phyloP scores from a whole-genome alignment of 2,888 invertebrate genomes.

The Lepeophtheirus nordmannii region DNA sequence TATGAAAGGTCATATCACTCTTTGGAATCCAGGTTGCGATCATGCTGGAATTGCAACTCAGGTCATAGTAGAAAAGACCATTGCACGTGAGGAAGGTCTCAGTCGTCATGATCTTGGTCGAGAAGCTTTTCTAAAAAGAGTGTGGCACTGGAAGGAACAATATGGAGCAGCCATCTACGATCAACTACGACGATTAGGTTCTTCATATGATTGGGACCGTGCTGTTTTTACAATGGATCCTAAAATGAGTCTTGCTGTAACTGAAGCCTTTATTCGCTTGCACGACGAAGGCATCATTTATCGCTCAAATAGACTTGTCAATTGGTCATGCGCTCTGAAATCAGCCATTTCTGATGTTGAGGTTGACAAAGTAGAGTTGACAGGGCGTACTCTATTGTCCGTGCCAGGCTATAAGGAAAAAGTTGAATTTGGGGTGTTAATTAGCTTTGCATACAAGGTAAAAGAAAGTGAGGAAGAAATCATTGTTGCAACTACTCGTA shows the following conservation, averaged over 20 bases:
- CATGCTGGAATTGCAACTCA: slow-evolving; percentile 99
- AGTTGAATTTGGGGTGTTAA: slow-evolving; percentile 81
- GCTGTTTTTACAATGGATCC: slow-evolving; percentile 94
- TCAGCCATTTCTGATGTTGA: slow-evolving; percentile 99
- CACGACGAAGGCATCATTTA: slow-evolving; percentile 65
- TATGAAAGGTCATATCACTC: slow-evolving; percentile 77
- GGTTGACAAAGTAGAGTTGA: slow-evolving; percentile 77
- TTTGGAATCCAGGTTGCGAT: slow-evolving; percentile 97
- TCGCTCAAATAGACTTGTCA: slow-evolving; percentile 80
- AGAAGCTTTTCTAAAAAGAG: slow-evolving; percentile 73
- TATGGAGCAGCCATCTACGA: slow-evolving; percentile 57
- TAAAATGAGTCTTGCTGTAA: slow-evolving; percentile 67
- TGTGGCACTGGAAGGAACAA: slow-evolving; percentile 93
- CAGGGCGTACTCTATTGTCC: slow-evolving; percentile 62
- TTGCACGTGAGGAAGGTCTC: slow-evolving; percentile 70
- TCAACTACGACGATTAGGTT: slow-evolving; percentile 72
- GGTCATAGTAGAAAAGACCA: slow-evolving; percentile 89
- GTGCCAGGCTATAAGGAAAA: slow-evolving; percentile 67
- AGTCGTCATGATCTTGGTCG: slow-evolving; percentile 87
- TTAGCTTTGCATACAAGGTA: slow-evolving; percentile 76
- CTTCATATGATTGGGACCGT: slow-evolving; percentile 86
- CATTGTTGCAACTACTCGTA: slow-evolving; percentile 87
- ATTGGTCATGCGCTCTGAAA: slow-evolving; percentile 93
- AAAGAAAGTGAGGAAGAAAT: slow-evolving; percentile 54
- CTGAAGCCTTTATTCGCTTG: slow-evolving; percentile 78